Evolutionary conservation across 2,797 vertebrate species (phyloP), one percentile per base, ranked within the genome.

Genomic region (Acestrorhynchus altus): DNA sequence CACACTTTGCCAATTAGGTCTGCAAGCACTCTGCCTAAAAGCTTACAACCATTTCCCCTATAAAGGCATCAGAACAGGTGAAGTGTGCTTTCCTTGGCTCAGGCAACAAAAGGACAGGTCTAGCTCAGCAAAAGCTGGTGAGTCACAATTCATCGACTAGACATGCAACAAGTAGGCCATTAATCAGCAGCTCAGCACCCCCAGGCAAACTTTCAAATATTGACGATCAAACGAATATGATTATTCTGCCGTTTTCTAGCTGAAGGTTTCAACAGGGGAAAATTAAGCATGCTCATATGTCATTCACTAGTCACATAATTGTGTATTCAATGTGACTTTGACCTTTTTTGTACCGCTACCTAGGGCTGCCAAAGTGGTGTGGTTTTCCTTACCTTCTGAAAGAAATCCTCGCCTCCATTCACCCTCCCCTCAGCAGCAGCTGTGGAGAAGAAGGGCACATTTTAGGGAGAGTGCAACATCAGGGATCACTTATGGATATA

Each of bases 371-470:
- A 79, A 67, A 73, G 77, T 56, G 57, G 64, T 80, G 83, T 76
- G 75, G 72, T 80, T 84, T 84, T 44, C 60, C 82, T 93, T 93
- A 96, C 95, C 95, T 95, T 96, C 78, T 95, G 94, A 89, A 96
- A 96, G 92, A 96, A 96, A 89, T 96, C 95, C 90, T 96, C 95
- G 75, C 95, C 95, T 82, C 94, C 95, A 86, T 94, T 95, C 73
- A 94, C 93, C 90, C 93, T 95, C 88, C 95, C 95, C 85, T 96
- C 95, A 31, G 94, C 93, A 83, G 95, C 95, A 91, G 95, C 95
- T 96, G 92, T 75, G 84, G 91, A 93, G 72, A 79, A 84, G 68
- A 84, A 85, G 40, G 68, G 72, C 66, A 79, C 72, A 85, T 74
- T 74, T 82, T 51, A 79, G 72, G 69, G 61, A 66, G 74, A 61